Conservation (phyloP, 1,140 invertebrate species). For the Eulimnadia texana region DNA sequence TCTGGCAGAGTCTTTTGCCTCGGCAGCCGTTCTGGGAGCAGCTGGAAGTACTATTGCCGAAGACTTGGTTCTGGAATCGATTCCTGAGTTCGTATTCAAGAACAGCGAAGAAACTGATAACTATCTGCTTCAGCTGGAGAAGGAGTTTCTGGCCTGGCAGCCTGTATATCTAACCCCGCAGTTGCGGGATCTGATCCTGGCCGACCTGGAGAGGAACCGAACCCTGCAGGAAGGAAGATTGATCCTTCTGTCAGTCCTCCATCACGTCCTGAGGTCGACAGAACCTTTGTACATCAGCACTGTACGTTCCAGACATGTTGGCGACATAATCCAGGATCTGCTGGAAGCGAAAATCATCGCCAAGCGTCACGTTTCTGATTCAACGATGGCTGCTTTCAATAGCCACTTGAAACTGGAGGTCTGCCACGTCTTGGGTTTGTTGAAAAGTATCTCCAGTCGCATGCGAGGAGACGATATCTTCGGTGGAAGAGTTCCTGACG, state of each 20-base stretch:
- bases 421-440: not conserved
- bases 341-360: not conserved
- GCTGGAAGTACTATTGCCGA: conserved; percentile 8
- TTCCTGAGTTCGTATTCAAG: conserved; percentile 8
- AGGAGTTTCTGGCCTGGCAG: not conserved
- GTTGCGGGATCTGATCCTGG: conserved; percentile 1
- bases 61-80: not conserved
- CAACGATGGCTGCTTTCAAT: not conserved
- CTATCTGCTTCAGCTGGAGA: not conserved
- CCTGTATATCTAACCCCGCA: not conserved
- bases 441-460: not conserved
- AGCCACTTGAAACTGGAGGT: conserved; percentile 5
- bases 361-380: not conserved
- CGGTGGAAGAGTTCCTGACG: conserved; percentile 2
- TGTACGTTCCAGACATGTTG: not conserved
- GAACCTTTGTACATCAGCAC: not conserved
- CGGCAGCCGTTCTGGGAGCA: not conserved
- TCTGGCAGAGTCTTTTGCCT: not conserved
- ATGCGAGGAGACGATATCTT: conserved; percentile 7
- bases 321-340: not conserved
- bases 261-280: not conserved
- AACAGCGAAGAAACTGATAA: conserved; percentile 1
- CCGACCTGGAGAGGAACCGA: conserved; percentile 7
- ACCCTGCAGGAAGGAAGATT: not conserved
- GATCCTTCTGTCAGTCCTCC: not conserved